phyloP scores from a whole-genome alignment of 2,113 vertebrate species.

The Dipodomys merriami region DNA sequence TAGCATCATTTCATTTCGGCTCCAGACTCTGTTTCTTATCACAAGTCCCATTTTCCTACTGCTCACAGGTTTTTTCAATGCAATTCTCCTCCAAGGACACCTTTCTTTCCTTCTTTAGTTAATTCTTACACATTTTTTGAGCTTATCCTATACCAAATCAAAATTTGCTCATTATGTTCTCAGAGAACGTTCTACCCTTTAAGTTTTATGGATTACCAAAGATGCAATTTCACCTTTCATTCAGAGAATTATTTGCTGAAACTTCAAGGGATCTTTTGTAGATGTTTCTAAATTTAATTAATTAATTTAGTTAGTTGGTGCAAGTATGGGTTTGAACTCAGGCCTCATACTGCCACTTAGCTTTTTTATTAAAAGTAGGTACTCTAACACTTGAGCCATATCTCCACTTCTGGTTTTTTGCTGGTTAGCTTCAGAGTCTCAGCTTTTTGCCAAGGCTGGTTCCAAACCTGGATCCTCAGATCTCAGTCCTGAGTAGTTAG shows the following conservation, averaged over 20 bases:
- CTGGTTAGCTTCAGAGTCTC: no score
- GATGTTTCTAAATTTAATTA: no score
- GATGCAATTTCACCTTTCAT: neutral
- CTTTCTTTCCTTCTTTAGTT: neutral
- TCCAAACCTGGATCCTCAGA: no score
- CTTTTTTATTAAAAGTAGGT: no score
- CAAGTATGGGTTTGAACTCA: no score
- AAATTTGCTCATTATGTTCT: neutral
- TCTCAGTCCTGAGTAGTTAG: no score
- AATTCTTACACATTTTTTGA: conserved; percentile 7
- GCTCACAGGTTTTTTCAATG: neutral
- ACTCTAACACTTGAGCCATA: no score
- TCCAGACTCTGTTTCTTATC: neutral
- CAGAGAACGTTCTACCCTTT: neutral
- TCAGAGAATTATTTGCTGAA: neutral
- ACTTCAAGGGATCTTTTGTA: no score
- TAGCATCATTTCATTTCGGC: neutral
- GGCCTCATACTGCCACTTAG: no score
- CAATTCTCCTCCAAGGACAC: neutral
- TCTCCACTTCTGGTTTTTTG: no score
- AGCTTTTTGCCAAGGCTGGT: no score
- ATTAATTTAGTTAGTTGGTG: neutral
- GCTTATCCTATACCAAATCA: neutral
- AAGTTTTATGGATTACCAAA: neutral
- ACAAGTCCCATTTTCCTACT: neutral